Evolutionary conservation across 2,797 vertebrate species (phyloP).

Genomic region (Girardinus metallicus): DNA sequence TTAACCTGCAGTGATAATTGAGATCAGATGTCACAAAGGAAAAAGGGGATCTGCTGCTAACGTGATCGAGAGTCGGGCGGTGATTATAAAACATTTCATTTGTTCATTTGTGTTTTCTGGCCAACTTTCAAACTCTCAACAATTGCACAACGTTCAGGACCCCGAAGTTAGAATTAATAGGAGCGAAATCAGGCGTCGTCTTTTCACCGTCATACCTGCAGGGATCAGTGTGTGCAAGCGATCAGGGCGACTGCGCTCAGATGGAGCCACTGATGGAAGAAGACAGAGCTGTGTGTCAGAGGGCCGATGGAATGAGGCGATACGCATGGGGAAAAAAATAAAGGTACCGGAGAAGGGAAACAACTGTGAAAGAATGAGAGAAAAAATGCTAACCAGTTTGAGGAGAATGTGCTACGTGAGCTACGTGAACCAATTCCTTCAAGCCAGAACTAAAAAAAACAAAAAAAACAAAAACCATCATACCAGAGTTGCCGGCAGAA

Average conservation of each 20-base stretch:
- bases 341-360: slow-evolving; percentile 10
- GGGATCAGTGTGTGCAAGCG: slow-evolving; percentile 13
- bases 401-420: slow-evolving; percentile 3
- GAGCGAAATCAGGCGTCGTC: neutral
- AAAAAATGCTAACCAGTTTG: slow-evolving; percentile 7
- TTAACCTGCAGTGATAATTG: slow-evolving; percentile 9
- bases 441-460: slow-evolving; percentile 3
- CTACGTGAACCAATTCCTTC: neutral
- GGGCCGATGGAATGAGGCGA: slow-evolving; percentile 35
- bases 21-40: slow-evolving; percentile 17
- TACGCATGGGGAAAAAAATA: slow-evolving; percentile 12
- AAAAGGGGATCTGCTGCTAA: neutral
- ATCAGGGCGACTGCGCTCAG: slow-evolving; percentile 24
- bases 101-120: slow-evolving; percentile 27
- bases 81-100: neutral
- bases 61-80: neutral
- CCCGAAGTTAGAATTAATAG: slow-evolving; percentile 15
- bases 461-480: neutral
- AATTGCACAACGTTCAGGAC: neutral
- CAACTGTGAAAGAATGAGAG: slow-evolving; percentile 17
- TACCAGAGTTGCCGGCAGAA: neutral
- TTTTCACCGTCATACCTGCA: slow-evolving; percentile 1
- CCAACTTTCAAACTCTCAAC: neutral
- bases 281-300: slow-evolving; percentile 31
- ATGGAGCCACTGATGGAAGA: slow-evolving; percentile 35